Evolutionary conservation across 2,113 vertebrate genomes (phyloP).

Genomic region (Sula dactylatra): DNA sequence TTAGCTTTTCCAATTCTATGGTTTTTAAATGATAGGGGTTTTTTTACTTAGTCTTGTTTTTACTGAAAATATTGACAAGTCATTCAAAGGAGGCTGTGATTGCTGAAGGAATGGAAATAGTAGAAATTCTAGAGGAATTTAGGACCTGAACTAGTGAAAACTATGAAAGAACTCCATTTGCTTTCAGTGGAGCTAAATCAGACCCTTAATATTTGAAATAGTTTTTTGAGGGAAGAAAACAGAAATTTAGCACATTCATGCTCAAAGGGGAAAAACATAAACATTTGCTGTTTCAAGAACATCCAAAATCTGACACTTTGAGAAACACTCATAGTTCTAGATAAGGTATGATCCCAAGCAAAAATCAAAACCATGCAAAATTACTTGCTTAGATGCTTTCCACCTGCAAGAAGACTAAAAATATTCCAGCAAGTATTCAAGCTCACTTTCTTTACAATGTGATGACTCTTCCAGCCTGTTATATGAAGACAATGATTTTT

Average conservation of each 20-base stretch:
- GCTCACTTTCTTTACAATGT: neutral
- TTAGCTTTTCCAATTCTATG: neutral
- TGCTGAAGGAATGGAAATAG: neutral
- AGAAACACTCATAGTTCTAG: neutral
- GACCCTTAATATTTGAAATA: neutral
- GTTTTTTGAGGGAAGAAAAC: neutral
- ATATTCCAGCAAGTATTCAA: neutral
- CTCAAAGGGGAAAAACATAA: neutral
- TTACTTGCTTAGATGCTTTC: neutral
- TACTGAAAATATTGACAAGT: neutral
- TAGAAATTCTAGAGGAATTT: neutral
- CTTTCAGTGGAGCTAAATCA: neutral
- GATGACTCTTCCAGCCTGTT: neutral
- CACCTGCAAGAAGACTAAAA: neutral
- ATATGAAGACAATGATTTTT: neutral
- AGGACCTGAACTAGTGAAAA: neutral
- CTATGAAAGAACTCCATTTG: neutral
- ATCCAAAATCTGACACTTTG: neutral
- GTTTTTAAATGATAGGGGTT: accelerated
- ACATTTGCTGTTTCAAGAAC: neutral
- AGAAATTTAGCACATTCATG: neutral
- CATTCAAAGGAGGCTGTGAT: neutral
- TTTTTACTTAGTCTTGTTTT: neutral
- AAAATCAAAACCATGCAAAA: neutral
- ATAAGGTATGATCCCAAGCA: neutral